A percentile compares a stretch with the other conserved stretches of the same genome.
Evolutionary conservation across 2,797 vertebrate species (phyloP).

Genomic region (Bovichtus variegatus): DNA sequence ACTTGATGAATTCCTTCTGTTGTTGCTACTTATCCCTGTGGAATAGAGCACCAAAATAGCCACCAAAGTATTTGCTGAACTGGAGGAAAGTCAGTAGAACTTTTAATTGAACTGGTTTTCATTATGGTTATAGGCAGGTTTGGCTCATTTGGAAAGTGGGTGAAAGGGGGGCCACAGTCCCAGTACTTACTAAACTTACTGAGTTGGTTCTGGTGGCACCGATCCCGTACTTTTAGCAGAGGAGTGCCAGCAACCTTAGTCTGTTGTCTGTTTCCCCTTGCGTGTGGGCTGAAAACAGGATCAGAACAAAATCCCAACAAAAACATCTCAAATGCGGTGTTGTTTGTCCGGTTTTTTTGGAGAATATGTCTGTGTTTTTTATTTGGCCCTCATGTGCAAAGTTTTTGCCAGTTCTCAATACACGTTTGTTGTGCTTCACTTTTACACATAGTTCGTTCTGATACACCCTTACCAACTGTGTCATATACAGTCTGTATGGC

Average conservation of each 20-base stretch:
- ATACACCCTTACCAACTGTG: neutral
- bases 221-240: conserved; percentile 38
- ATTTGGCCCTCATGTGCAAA: conserved; percentile 66
- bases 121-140: conserved; percentile 36
- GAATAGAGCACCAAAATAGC: conserved; percentile 16
- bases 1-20: conserved; percentile 26
- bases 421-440: conserved; percentile 51
- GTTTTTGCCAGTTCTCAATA: conserved; percentile 68
- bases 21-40: conserved; percentile 19
- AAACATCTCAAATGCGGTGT: conserved; percentile 78
- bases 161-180: conserved; percentile 34
- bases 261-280: conserved; percentile 81
- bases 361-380: conserved; percentile 71
- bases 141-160: conserved; percentile 39
- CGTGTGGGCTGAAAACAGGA: conserved; percentile 73
- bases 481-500: neutral
- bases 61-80: conserved; percentile 30
- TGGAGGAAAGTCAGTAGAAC: conserved; percentile 14
- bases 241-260: conserved; percentile 59
- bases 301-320: conserved; percentile 74
- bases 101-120: conserved; percentile 27
- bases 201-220: conserved; percentile 42
- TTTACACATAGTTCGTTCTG: conserved; percentile 36
- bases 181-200: conserved; percentile 36
- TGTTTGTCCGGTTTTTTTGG: conserved; percentile 81